Conservation (phyloP, 2,888 invertebrate genomes). For the Hemaris fuciformis region DNA sequence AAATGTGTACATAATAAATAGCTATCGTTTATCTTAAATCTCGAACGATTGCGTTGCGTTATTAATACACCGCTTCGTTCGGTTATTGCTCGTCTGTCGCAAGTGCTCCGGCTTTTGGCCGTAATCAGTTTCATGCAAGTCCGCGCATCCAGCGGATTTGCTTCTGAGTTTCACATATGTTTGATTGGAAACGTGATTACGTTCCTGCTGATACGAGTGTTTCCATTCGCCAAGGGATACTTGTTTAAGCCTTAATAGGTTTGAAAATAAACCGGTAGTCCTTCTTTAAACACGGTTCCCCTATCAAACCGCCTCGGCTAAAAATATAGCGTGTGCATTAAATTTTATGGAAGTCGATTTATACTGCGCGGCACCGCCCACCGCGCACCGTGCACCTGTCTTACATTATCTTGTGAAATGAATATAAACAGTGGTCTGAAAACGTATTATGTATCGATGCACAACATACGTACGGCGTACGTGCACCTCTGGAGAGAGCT, state of each 20-base stretch:
- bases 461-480: background rate
- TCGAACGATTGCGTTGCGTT: slow-evolving; percentile 49
- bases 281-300: slow-evolving; percentile 33
- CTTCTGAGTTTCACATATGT: background rate
- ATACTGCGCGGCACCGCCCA: slow-evolving; percentile 4
- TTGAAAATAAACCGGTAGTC: slow-evolving; percentile 47
- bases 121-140: slow-evolving; percentile 1
- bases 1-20: slow-evolving; percentile 63
- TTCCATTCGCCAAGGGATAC: background rate
- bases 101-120: slow-evolving; percentile 2
- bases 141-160: slow-evolving; percentile 4
- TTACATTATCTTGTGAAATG: slow-evolving; percentile 17
- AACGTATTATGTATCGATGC: background rate
- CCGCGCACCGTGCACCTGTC: slow-evolving; percentile 53
- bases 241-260: slow-evolving; percentile 30
- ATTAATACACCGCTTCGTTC: slow-evolving; percentile 38
- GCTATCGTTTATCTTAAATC: slow-evolving; percentile 56
- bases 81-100: slow-evolving; percentile 26
- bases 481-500: background rate
- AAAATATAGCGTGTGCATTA: slow-evolving; percentile 59
- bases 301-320: slow-evolving; percentile 50
- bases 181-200: slow-evolving; percentile 4
- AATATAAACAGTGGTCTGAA: background rate
- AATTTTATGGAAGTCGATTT: slow-evolving; percentile 22
- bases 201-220: background rate